Conservation (phyloP, 2,888 invertebrate genomes). For the Conops quadrifasciatus region DNA sequence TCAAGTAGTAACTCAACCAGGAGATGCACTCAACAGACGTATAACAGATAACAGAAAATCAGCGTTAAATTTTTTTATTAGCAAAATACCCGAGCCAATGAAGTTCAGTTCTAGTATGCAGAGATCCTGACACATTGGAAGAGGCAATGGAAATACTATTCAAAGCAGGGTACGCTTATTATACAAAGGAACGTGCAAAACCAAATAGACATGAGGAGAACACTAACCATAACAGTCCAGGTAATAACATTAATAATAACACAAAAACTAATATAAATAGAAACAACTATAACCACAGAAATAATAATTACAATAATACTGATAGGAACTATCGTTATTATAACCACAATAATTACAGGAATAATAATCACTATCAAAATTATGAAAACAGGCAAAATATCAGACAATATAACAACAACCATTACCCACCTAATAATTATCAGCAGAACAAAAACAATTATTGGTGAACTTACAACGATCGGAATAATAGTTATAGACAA, state of each 20-base stretch:
- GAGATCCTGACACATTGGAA: slow-evolving; percentile 40
- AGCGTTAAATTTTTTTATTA: slow-evolving; percentile 39
- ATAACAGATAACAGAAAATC: slow-evolving; percentile 7
- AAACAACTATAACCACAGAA: background rate
- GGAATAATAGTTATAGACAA: background rate
- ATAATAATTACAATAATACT: background rate
- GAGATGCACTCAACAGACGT: background rate
- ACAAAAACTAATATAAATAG: too few relatives aligned
- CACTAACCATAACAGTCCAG: background rate
- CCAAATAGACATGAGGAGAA: background rate
- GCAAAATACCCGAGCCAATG: slow-evolving; percentile 44
- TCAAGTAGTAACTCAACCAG: background rate
- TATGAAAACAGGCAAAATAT: background rate
- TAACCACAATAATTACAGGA: background rate
- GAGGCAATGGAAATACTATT: slow-evolving; percentile 42
- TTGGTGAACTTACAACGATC: too few relatives aligned
- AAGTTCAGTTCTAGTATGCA: slow-evolving; percentile 37
- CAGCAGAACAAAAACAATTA: too few relatives aligned
- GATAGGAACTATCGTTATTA: background rate
- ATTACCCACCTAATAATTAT: background rate
- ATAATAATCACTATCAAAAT: background rate
- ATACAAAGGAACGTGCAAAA: background rate
- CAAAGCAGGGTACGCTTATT: slow-evolving; percentile 22
- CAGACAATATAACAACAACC: background rate
- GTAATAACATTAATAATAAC: background rate